Conservation (phyloP, 53 echinoderm and acorn worm species). For the Holothuria leucospilota region DNA sequence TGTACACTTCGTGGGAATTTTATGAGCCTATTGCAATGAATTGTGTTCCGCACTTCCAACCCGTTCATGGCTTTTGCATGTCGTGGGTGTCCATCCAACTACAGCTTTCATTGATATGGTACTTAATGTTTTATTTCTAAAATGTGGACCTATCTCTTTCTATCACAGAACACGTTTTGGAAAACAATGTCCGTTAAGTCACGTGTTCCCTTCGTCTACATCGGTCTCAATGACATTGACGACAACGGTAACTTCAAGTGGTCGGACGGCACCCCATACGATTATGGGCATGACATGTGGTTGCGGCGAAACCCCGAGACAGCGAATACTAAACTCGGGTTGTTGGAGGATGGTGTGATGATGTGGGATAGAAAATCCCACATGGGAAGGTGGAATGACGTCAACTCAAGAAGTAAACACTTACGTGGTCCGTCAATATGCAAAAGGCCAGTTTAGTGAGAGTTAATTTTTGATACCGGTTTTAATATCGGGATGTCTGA, state of each 20-base stretch:
- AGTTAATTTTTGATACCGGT: too few relatives aligned
- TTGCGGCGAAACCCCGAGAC: constrained; percentile 11
- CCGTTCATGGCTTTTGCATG: too few relatives aligned
- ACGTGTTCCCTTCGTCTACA: constrained; percentile 28
- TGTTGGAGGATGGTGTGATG: constrained; percentile 16
- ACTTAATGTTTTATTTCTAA: too few relatives aligned
- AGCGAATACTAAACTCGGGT: not conserved
- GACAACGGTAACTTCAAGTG: constrained; percentile 25
- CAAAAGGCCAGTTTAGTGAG: constrained; percentile 10
- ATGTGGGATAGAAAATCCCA: constrained; percentile 15
- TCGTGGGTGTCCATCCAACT: too few relatives aligned
- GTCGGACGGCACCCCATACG: constrained; percentile 29
- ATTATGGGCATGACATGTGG: constrained; percentile 20
- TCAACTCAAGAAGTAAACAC: constrained; percentile 13
- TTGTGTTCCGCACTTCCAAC: too few relatives aligned
- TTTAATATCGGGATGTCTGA: too few relatives aligned
- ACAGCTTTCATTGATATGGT: too few relatives aligned
- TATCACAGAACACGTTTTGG: constrained; percentile 26
- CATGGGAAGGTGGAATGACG: constrained; percentile 42
- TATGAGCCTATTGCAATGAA: too few relatives aligned
- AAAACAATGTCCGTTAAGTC: not conserved
- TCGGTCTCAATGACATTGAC: constrained; percentile 20
- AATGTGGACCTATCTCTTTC: too few relatives aligned
- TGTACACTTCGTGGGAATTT: too few relatives aligned
- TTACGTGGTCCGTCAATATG: constrained; percentile 14